phyloP scores from a whole-genome alignment of 2,888 invertebrate genomes.

The Margaritifera margaritifera region DNA sequence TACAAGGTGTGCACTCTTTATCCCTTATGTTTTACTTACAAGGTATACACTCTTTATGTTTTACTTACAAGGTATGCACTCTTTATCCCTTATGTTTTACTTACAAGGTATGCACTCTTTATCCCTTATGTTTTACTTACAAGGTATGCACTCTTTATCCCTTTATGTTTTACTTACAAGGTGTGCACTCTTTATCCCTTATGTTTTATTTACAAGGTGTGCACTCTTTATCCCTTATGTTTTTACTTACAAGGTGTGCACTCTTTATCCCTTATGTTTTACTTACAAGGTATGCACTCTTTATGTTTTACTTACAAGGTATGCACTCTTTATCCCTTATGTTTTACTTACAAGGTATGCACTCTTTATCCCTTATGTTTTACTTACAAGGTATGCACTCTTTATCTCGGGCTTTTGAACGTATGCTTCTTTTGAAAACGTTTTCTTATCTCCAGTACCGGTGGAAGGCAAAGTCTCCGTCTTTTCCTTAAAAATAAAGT shows the following conservation, averaged over 20 bases:
- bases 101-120: conserved; percentile 53
- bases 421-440: conserved; percentile 49
- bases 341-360: conserved; percentile 53
- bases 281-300: conserved; percentile 56
- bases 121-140: conserved; percentile 43
- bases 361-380: conserved; percentile 25
- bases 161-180: conserved; percentile 44
- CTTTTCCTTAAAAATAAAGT: background rate
- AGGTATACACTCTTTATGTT: conserved; percentile 47
- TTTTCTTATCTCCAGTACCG: conserved; percentile 4
- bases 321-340: conserved; percentile 39
- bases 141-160: conserved; percentile 49
- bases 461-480: background rate
- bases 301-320: conserved; percentile 52
- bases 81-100: conserved; percentile 30
- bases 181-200: conserved; percentile 42
- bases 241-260: conserved; percentile 53
- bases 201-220: conserved; percentile 50
- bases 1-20: conserved; percentile 53
- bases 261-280: conserved; percentile 27
- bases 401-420: conserved; percentile 37
- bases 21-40: conserved; percentile 42
- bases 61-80: conserved; percentile 56
- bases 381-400: conserved; percentile 56
- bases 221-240: conserved; percentile 37